A percentile compares a stretch with the other conserved stretches of the same genome.
Conservation (phyloP, 1,140 invertebrate genomes). For the Trachymyrmex cornetzi region DNA sequence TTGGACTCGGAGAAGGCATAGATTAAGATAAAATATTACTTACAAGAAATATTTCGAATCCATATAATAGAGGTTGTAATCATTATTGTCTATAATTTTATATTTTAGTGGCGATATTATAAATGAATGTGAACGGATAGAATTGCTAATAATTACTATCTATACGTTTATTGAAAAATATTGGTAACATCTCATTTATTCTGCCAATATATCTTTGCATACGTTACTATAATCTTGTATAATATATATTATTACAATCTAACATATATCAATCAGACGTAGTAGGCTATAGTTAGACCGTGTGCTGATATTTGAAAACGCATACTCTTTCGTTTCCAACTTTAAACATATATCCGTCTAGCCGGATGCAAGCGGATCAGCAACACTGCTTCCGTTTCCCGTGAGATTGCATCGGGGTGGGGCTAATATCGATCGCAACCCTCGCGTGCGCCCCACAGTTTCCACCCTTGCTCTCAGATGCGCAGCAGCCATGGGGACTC, state of each 20-base stretch:
- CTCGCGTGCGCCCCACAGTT: constrained; percentile 55
- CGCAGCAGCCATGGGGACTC: constrained; percentile 70
- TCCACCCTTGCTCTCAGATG: constrained; percentile 64
- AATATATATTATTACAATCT: constrained; percentile 8
- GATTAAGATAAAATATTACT: constrained; percentile 33
- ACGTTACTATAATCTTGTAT: neutral
- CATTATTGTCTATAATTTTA: constrained; percentile 9
- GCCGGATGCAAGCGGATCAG: constrained; percentile 59
- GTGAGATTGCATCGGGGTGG: constrained; percentile 66
- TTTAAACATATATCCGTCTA: constrained; percentile 33
- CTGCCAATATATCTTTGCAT: neutral
- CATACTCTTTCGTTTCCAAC: neutral
- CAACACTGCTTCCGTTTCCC: constrained; percentile 67
- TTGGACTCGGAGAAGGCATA: constrained; percentile 15
- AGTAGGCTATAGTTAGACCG: neutral
- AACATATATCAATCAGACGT: neutral
- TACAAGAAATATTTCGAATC: neutral
- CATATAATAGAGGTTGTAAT: neutral
- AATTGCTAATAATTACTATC: neutral
- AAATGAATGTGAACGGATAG: neutral
- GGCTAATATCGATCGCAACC: constrained; percentile 76
- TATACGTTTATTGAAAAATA: constrained; percentile 11
- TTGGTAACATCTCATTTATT: neutral
- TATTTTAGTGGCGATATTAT: neutral
- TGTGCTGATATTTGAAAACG: neutral